These are phyloP conservation scores for Phasia obesa DNA, from an alignment of 2,888 invertebrate species.

Conservation along the genomic window DNA sequence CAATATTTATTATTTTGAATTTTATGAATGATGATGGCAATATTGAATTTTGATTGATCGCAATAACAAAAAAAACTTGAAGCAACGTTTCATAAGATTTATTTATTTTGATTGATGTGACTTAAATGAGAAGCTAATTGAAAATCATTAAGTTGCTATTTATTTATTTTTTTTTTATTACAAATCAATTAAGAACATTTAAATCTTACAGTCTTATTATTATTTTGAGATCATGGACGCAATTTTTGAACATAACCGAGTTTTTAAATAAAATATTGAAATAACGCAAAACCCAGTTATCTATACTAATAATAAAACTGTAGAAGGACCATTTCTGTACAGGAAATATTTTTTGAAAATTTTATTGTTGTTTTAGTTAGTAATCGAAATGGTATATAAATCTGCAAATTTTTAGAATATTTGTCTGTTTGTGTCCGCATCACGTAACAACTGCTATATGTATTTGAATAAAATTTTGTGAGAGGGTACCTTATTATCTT, in stretches of 20 bases:
- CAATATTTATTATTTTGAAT: background rate
- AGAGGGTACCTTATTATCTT: too few species aligned
- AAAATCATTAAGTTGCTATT: slow-evolving; percentile 55
- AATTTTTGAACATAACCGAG: background rate
- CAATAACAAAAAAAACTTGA: slow-evolving; percentile 41
- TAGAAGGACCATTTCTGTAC: too few species aligned
- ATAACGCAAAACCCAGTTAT: too few species aligned
- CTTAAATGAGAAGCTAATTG: slow-evolving; percentile 64
- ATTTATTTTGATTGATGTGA: slow-evolving; percentile 70
- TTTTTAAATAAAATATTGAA: too few species aligned
- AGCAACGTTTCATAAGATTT: slow-evolving; percentile 52
- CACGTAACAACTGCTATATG: too few species aligned
- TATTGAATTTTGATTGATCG: slow-evolving; percentile 64
- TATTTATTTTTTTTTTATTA: slow-evolving; percentile 15
- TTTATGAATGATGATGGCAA: slow-evolving; percentile 54
- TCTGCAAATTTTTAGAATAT: too few species aligned
- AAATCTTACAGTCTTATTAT: background rate
- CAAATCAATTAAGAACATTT: slow-evolving; percentile 34
- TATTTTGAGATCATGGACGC: background rate
- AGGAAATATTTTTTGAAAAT: too few species aligned
- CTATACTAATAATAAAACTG: too few species aligned
- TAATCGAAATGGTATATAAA: too few species aligned
- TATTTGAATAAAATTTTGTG: too few species aligned
- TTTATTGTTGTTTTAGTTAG: too few species aligned
- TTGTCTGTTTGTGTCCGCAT: too few species aligned